Evolutionary conservation across 2,888 invertebrate genomes (phyloP).

Genomic region (Conops quadrifasciatus): DNA sequence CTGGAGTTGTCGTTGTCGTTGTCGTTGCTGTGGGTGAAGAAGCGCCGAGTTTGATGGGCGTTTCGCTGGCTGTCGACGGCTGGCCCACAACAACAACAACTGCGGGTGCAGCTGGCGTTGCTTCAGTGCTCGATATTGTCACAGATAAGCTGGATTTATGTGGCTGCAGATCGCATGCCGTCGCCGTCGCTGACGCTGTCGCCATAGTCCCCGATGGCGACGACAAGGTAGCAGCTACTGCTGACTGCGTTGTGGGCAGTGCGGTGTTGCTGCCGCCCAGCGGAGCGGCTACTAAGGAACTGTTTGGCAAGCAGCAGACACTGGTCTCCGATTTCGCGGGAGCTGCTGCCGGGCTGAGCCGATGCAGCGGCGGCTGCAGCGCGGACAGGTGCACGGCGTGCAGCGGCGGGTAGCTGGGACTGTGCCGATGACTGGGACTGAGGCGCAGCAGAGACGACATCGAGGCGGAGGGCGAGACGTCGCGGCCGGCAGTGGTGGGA

Average conservation of each 20-base stretch:
- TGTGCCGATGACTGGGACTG: constrained; percentile 56
- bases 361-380: constrained; percentile 48
- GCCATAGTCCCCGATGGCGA: constrained; percentile 31
- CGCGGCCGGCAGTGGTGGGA: constrained; percentile 15
- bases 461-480: constrained; percentile 21
- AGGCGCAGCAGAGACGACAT: constrained; percentile 14
- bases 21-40: constrained; percentile 37
- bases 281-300: constrained; percentile 51
- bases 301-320: constrained; percentile 39
- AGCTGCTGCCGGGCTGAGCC: constrained; percentile 33
- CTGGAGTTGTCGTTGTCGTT: constrained; percentile 40
- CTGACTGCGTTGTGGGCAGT: constrained; percentile 7
- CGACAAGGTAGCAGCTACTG: constrained; percentile 26
- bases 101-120: constrained; percentile 52
- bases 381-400: constrained; percentile 54
- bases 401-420: constrained; percentile 61
- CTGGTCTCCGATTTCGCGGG: constrained; percentile 25
- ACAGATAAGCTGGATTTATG: constrained; percentile 61
- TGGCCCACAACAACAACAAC: constrained; percentile 39
- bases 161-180: constrained; percentile 40
- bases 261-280: constrained; percentile 36
- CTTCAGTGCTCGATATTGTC: constrained; percentile 57
- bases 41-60: constrained; percentile 36
- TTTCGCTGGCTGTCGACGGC: constrained; percentile 35
- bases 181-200: not conserved